A percentile compares a stretch with the other conserved stretches of the same genome.
These are phyloP conservation scores for Diarsia mendica DNA, from an alignment of 2,888 invertebrate genomes.

Conservation along the genomic window DNA sequence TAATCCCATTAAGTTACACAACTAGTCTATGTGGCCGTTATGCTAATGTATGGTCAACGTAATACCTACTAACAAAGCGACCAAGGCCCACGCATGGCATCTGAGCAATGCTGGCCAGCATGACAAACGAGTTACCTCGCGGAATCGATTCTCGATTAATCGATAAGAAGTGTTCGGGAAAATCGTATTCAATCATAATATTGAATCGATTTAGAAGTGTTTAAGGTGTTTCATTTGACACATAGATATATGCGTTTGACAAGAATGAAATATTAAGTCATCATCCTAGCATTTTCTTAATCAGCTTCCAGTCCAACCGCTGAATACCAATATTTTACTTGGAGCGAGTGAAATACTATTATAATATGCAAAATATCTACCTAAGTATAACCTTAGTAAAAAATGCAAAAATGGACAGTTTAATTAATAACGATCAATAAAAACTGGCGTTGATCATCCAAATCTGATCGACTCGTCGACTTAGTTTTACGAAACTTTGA, in stretches of 20 bases:
- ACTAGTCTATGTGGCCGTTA: constrained; percentile 18
- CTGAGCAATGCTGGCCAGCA: constrained; percentile 27
- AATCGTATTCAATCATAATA: constrained; percentile 7
- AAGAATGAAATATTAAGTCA: background rate
- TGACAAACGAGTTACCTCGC: constrained; percentile 22
- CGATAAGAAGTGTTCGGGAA: background rate
- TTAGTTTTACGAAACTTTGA: background rate
- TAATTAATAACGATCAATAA: background rate
- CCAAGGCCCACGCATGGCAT: constrained; percentile 51
- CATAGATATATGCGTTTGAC: background rate
- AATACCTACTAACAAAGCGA: constrained; percentile 21
- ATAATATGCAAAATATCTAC: background rate
- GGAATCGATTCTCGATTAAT: constrained; percentile 32
- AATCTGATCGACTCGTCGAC: background rate
- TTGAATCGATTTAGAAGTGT: background rate
- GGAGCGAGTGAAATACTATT: background rate
- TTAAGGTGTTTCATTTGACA: background rate
- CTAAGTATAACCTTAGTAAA: background rate
- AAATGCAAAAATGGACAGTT: background rate
- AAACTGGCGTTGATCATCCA: background rate
- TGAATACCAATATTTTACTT: too few relatives aligned
- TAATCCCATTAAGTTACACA: constrained; percentile 5
- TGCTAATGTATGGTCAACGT: constrained; percentile 30
- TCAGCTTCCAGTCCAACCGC: too few relatives aligned
- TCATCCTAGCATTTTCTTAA: too few relatives aligned